These are phyloP conservation scores for Harmothoe impar DNA, from an alignment of 2,888 invertebrate genomes.

Conservation along the genomic window DNA sequence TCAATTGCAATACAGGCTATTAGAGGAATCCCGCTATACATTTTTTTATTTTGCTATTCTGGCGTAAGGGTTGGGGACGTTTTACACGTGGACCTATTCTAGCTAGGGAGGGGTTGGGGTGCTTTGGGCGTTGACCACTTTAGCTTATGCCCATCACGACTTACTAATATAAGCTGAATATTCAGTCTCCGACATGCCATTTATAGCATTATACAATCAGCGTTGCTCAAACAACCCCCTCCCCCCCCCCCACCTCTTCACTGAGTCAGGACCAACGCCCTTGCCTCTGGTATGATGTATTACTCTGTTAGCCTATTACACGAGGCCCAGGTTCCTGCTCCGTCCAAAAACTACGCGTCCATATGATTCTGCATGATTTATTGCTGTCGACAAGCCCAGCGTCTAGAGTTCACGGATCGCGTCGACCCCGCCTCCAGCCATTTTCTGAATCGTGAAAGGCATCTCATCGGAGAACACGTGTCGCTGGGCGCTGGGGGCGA, in stretches of 20 bases:
- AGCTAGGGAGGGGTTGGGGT: too few relatives aligned
- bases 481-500: background rate
- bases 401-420: background rate
- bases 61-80: too few relatives aligned
- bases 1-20: too few relatives aligned
- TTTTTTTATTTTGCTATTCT: too few relatives aligned
- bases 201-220: background rate
- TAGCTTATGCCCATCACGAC: too few relatives aligned
- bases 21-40: too few relatives aligned
- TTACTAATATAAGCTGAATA: too few relatives aligned
- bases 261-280: too few relatives aligned
- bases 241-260: too few relatives aligned
- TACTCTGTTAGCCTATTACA: background rate
- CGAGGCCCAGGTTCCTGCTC: background rate
- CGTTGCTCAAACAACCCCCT: background rate
- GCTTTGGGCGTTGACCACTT: too few relatives aligned
- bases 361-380: constrained; percentile 14
- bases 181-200: too few relatives aligned
- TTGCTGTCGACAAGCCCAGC: background rate
- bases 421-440: constrained; percentile 2
- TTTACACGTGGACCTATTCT: too few relatives aligned
- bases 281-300: background rate
- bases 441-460: background rate
- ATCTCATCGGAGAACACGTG: constrained; percentile 1
- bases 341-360: constrained; percentile 8